Percentiles rank a stretch among this genome's conserved stretches.
These are phyloP conservation scores for Pipistrellus pipistrellus DNA, from an alignment of 2,797 vertebrate genomes.

Conservation along the genomic window DNA sequence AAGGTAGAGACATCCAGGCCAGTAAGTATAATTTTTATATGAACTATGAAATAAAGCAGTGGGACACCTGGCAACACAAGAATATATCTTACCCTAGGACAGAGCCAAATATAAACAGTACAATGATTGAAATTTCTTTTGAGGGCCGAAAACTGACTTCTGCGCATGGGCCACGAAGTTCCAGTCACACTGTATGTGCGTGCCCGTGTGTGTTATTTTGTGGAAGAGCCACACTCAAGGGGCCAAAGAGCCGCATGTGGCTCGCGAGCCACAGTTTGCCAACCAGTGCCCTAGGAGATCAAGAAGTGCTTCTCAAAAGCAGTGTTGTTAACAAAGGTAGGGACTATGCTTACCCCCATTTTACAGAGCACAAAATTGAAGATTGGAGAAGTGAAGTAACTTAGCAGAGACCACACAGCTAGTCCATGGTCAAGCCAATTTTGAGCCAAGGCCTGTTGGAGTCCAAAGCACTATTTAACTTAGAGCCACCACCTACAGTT, in stretches of 20 bases:
- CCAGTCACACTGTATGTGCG: no score
- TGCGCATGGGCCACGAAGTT: no score
- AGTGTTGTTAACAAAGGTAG: slow-evolving; percentile 30
- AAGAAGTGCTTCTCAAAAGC: slow-evolving; percentile 42
- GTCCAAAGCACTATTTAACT: slow-evolving; percentile 52
- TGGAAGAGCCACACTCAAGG: no score
- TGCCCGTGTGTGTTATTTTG: no score
- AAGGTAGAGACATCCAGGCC: slow-evolving; percentile 2
- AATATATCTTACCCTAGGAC: background rate
- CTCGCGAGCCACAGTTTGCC: no score
- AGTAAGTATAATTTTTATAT: slow-evolving; percentile 22
- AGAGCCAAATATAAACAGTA: no score
- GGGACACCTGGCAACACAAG: background rate
- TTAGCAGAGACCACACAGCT: background rate
- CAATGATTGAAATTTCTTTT: no score
- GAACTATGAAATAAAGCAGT: slow-evolving; percentile 28
- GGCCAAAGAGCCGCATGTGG: no score
- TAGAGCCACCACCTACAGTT: background rate
- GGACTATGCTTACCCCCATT: background rate
- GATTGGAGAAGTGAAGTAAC: background rate
- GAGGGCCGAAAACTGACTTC: no score
- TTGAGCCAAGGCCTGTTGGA: background rate
- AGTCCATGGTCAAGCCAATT: background rate
- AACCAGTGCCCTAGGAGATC: background rate
- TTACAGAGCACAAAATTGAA: slow-evolving; percentile 37